Evolutionary conservation across 2,797 vertebrate genomes (phyloP), one percentile per base, ranked within the genome.

Genomic region (Thamnophis elegans): DNA sequence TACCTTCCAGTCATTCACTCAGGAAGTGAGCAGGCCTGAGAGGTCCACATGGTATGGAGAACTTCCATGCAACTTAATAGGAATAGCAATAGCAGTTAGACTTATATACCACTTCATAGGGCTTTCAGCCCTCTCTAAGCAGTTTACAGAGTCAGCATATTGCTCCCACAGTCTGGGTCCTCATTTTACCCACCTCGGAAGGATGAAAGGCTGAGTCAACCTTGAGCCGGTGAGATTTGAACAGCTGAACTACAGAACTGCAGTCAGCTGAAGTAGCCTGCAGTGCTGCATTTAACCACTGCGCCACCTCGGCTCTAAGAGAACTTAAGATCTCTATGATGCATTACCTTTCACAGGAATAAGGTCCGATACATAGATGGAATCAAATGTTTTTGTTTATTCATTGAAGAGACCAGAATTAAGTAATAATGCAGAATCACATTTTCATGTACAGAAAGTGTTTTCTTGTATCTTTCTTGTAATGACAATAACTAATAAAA

Each of bases 401-500:
- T 28, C 16, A 87, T 55, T 32, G 9, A 54, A 62, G 25, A 89
- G 51, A 8, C 13, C 10, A 32, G 42, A 58, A 16, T 14, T 51
- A 42, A 73, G 36, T n/a, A 59, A 78, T 85, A 73, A 26, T 25
- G 18, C 6, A 60, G 56, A 82, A 53, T 85, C 62, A 60, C 32
- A 22, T 47, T 16, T n/a, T 82, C 18, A 78, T 88, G 88, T 36
- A 85, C 55, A 82, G 6, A 5, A 10, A n/a, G 26, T 73, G 11
- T 47, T 89, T 53, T 62, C 36, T 47, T 9, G 18, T 14, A 73
- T 32, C 12, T 91, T 89, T 89, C 10, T 42, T 47, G 60, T 65
- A 87, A 65, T 18, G 26, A 14, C 56, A 87, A 55, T 20, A 92
- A 85, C 58, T 90, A 89, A 92, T 8, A 12, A 93, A 59, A 89